Evolutionary conservation across 2,888 invertebrate species (phyloP), one percentile per base, ranked within the genome.

Genomic region (Latrodectus elegans): DNA sequence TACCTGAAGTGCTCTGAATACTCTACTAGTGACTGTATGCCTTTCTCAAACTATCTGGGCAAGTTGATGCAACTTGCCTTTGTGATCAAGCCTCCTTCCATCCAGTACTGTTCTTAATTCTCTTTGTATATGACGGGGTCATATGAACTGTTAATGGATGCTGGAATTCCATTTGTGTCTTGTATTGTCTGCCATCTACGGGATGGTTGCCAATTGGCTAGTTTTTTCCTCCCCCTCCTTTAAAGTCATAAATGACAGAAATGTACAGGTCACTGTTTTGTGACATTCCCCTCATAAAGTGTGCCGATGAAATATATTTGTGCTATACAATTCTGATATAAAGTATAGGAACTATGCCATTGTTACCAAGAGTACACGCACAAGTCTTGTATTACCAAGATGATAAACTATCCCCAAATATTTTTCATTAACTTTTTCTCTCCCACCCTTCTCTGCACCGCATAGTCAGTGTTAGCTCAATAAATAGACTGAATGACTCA

Each of bases 31-130:
- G 80, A 88, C 80, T 84, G 38, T 38, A 72, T 87, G 84, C 88
- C 88, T 88, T 88, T 84, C 80, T 88, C 70, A 78, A 72, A 88
- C 68, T 74, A 64, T 79, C 70, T 79, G 22, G 83, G 83, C 83
- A 84, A 79, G 84, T 55, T 67, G 74, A 64, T 64, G 38, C 15
- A 52, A 76, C 86, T 86, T 88, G 88, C 76, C 75, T 75, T 81
- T 88, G 88, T 88, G 88, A 88, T 88, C 84, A 88, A 88, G 84
- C 80, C 81, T 88, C 88, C 88, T 88, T 88, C 88, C 88, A 88
- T 88, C 88, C 88, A 88, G 81, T 75, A 83, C 83, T 78, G 80
- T 86, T 76, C 75, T 86, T 86, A n/a, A 52, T 76, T 81, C 75
- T 75, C 82, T 82, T 72, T 86, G 64, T 81, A 64, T 51, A 75